A percentile compares a stretch with the other conserved stretches of the same genome.
These are phyloP conservation scores for Meloidogyne floridensis DNA, from an alignment of 1,140 invertebrate species.

Conservation along the genomic window DNA sequence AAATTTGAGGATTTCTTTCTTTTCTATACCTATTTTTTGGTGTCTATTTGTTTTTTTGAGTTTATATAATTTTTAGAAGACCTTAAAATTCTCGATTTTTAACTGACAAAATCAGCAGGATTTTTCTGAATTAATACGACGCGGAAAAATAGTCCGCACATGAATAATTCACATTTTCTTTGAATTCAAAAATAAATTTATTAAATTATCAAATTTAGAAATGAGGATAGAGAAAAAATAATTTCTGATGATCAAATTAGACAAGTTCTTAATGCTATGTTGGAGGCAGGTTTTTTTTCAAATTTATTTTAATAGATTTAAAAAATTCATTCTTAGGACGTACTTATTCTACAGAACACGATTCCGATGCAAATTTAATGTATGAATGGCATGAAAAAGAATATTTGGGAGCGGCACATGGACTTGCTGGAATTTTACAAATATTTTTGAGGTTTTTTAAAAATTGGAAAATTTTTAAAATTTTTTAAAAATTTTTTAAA, in stretches of 20 bases:
- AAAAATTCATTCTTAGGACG: conserved; percentile 13
- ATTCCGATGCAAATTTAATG: conserved; percentile 48
- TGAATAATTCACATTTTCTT: too few species aligned
- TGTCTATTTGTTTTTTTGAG: too few species aligned
- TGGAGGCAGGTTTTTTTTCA: not conserved
- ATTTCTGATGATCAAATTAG: not conserved
- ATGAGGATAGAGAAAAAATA: not conserved
- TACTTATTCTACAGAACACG: conserved; percentile 34
- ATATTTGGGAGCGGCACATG: conserved; percentile 59
- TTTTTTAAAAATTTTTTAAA: conserved; percentile 25
- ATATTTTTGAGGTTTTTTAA: conserved; percentile 48
- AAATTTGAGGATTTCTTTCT: too few species aligned
- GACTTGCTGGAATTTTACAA: conserved; percentile 55
- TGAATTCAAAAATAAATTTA: too few species aligned
- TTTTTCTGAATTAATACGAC: too few species aligned
- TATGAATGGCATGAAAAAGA: conserved; percentile 56
- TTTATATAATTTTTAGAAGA: too few species aligned
- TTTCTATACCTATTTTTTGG: too few species aligned
- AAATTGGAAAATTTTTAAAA: not conserved
- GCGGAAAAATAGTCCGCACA: too few species aligned
- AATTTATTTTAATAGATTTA: too few species aligned
- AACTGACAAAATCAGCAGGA: too few species aligned
- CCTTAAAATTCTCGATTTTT: too few species aligned
- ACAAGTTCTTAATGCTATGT: not conserved
- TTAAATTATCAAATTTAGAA: not conserved